Evolutionary conservation across 1,140 invertebrate species (phyloP), one percentile per base, ranked within the genome.

Genomic region (Oryzaephilus surinamensis): DNA sequence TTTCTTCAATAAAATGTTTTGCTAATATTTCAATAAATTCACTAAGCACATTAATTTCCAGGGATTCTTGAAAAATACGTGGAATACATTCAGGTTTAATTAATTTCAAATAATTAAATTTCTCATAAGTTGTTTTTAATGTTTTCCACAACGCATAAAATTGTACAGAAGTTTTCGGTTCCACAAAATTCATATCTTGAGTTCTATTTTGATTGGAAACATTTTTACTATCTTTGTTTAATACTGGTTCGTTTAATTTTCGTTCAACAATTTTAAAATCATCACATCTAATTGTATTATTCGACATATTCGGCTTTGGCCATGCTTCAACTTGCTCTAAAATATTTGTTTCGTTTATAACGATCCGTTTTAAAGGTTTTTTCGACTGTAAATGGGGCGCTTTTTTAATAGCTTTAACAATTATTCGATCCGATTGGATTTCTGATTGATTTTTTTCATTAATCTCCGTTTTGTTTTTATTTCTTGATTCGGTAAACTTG

Each of bases 1-100:
- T 44, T 6, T 53, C 39, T 13, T 41, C 32, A 11, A 47, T 43
- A 40, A 48, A 57, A 17, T 39, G 20, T 24, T 48, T 41, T 13
- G 32, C 43, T 24, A 59, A 40, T 7, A 54, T 31, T 13, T 49
- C 38, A 27, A 59, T 38, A 28, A 59, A 56, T 38, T 44, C 48
- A 36, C 55, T 57, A 15, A 59, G 54, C 3, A 52, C 26, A 8
- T 43, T 29, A 38, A 46, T 52, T 27, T 57, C 57, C 12, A 59
- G 38, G 2, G 55, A 52, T 18, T 54, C 48, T 29, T 48, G 45
- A 29, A 59, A 59, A 18, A 59, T 47, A 11, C 32, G 32, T n/a
- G 49, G 48, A 24, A 59, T 32, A 26, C 50, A 43, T 24, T 46
- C 13, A 2, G 53, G 44, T 32, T 50, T 35, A 4, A 59, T 48